Percentiles rank a stretch among this genome's conserved stretches.
phyloP scores from a whole-genome alignment of 2,797 vertebrate genomes.

The Phylloscopus collybita region DNA sequence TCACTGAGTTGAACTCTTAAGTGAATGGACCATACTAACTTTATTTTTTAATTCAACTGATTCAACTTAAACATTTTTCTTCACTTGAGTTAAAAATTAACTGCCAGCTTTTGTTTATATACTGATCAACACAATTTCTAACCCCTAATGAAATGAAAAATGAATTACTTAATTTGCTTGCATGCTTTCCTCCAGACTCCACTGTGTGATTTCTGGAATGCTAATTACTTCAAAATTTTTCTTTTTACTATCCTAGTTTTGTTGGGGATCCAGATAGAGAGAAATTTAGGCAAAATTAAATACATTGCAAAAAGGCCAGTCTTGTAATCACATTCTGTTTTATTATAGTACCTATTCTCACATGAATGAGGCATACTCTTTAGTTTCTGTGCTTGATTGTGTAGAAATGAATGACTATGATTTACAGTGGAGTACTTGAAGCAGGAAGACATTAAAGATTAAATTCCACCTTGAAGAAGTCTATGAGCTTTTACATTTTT shows the following conservation, averaged over 20 bases:
- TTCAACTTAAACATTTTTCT: neutral
- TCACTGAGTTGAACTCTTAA: fast-evolving
- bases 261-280: neutral
- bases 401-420: neutral
- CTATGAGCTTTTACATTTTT: neutral
- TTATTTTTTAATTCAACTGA: neutral
- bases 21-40: neutral
- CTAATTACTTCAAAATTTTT: neutral
- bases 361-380: neutral
- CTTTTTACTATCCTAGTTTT: neutral
- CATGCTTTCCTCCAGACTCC: neutral
- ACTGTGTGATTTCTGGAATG: neutral
- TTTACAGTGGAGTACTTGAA: neutral
- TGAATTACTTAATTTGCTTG: neutral
- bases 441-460: neutral
- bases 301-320: neutral
- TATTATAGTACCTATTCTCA: neutral
- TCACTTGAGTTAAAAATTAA: neutral
- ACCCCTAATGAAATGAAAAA: neutral
- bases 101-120: neutral
- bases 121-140: neutral
- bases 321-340: neutral
- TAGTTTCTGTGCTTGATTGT: neutral
- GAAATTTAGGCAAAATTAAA: neutral
- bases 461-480: neutral